Percentiles rank a stretch among this genome's conserved stretches.
These are phyloP conservation scores for Typhlomys cinereus DNA, from an alignment of 2,113 vertebrate genomes.

Conservation along the genomic window DNA sequence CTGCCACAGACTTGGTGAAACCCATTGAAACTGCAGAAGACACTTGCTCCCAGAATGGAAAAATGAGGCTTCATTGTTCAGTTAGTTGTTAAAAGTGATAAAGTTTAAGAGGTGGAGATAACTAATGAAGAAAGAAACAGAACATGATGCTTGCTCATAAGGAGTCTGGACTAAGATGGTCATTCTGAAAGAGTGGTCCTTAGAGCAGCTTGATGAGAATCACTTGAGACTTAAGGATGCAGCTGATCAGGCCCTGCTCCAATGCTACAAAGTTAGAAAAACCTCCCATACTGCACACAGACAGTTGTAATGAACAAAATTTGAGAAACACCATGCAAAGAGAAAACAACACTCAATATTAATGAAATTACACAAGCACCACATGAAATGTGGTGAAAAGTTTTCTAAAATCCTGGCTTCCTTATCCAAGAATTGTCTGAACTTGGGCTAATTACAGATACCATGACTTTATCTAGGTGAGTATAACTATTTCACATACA, in stretches of 20 bases:
- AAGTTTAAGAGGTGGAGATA: not conserved
- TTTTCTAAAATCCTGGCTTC: not conserved
- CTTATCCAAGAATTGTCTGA: not conserved
- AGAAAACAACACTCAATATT: not conserved
- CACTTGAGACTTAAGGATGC: not conserved
- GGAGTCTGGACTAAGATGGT: not conserved
- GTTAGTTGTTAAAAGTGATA: conserved; percentile 10
- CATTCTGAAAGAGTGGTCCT: not conserved
- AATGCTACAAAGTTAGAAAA: not conserved
- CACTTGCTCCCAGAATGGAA: conserved; percentile 20
- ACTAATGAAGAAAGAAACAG: not conserved
- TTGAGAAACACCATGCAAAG: not conserved
- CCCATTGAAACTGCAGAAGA: conserved; percentile 13
- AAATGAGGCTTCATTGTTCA: not conserved
- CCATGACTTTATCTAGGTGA: not conserved
- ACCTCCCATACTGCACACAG: not conserved
- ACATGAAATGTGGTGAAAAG: not conserved
- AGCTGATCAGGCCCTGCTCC: not conserved
- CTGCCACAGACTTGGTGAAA: conserved; percentile 62
- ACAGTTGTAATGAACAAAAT: conserved; percentile 30
- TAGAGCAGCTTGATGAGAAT: not conserved
- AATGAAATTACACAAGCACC: not conserved
- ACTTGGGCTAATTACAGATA: not conserved
- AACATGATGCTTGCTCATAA: not conserved
- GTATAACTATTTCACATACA: not conserved